phyloP scores from a whole-genome alignment of 2,113 vertebrate genomes.

The Cyanoramphus novaezelandiae region DNA sequence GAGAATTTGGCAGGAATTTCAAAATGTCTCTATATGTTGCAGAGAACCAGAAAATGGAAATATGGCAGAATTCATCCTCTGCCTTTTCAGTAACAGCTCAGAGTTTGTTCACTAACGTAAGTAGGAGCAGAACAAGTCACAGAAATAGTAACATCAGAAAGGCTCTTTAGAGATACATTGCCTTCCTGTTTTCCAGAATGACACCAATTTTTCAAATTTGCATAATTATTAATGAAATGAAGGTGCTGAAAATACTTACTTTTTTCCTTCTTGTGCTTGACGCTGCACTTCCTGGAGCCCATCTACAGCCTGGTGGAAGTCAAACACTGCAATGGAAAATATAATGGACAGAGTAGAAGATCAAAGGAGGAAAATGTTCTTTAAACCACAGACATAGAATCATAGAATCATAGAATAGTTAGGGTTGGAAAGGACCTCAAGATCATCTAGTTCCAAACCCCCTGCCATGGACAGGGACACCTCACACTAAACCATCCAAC shows the following conservation, averaged over 20 bases:
- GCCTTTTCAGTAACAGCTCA: neutral
- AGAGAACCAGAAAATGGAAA: neutral
- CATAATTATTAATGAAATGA: neutral
- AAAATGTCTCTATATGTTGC: neutral
- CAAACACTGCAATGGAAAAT: constrained; percentile 84
- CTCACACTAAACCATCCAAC: too few relatives aligned
- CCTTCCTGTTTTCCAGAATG: neutral
- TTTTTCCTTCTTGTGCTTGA: constrained; percentile 95
- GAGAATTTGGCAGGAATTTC: neutral
- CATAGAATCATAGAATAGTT: too few relatives aligned
- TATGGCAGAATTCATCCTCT: neutral
- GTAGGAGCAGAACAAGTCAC: neutral
- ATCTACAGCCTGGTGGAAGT: constrained; percentile 96
- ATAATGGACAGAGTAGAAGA: neutral
- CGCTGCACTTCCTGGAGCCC: constrained; percentile 94
- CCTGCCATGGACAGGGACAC: too few relatives aligned
- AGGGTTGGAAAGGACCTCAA: too few relatives aligned
- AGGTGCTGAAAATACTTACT: constrained; percentile 76
- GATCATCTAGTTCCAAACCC: too few relatives aligned
- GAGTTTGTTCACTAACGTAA: neutral
- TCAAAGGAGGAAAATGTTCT: neutral
- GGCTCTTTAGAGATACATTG: neutral
- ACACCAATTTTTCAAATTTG: neutral
- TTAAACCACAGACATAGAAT: neutral
- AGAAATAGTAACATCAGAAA: neutral